Evolutionary conservation across 2,888 invertebrate genomes (phyloP).

Genomic region (Ormyrus rosae): DNA sequence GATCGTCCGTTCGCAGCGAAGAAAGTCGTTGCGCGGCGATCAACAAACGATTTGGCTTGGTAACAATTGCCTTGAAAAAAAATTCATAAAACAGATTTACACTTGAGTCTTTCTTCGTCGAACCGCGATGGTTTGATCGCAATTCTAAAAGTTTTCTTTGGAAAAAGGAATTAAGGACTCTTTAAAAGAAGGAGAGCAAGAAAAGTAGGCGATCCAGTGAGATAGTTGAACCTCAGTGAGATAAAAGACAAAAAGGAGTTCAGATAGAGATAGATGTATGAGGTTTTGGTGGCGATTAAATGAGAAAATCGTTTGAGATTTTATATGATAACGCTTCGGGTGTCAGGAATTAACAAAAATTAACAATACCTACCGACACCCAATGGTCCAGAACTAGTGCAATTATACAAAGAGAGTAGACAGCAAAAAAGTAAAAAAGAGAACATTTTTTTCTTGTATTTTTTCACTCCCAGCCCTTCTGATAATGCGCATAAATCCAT

Average conservation of each 20-base stretch:
- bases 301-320: not conserved
- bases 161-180: not conserved
- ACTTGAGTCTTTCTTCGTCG: constrained; percentile 21
- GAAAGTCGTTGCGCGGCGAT: not conserved
- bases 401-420: constrained; percentile 36
- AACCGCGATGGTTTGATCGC: constrained; percentile 9
- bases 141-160: constrained; percentile 12
- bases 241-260: constrained; percentile 44
- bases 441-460: constrained; percentile 14
- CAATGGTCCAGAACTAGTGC: constrained; percentile 53
- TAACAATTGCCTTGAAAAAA: constrained; percentile 48
- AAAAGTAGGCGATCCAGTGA: constrained; percentile 39
- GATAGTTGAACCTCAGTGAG: constrained; percentile 53
- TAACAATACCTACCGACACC: constrained; percentile 31
- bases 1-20: not conserved
- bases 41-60: constrained; percentile 9
- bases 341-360: constrained; percentile 32
- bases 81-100: not conserved
- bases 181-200: constrained; percentile 1
- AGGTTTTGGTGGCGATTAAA: constrained; percentile 9
- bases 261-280: constrained; percentile 23
- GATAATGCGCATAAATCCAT: constrained; percentile 15
- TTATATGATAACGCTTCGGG: constrained; percentile 38
- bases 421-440: constrained; percentile 14
- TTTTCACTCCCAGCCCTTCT: constrained; percentile 11